phyloP scores from a whole-genome alignment of 2,797 vertebrate genomes.

The Scolopax bukidnonensis region DNA sequence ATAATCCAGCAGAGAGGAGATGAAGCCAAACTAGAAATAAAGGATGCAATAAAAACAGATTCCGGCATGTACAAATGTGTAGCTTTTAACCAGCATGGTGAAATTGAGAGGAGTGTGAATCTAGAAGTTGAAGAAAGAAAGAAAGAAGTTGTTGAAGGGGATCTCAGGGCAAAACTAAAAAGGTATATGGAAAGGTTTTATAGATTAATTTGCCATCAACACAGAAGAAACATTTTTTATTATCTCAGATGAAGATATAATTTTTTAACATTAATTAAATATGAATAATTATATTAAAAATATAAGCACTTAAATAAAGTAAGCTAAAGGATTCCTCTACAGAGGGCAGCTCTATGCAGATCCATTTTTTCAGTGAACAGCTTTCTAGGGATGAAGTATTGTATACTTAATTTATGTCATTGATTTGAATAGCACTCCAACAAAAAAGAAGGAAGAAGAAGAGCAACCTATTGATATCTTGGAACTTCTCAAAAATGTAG shows the following conservation, averaged over 20 bases:
- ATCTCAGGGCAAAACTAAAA: constrained; percentile 94
- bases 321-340: not conserved
- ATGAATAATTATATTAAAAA: not conserved
- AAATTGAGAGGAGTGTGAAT: constrained; percentile 91
- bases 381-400: not conserved
- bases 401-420: not conserved
- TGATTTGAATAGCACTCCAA: constrained; percentile 85
- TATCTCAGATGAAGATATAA: not conserved
- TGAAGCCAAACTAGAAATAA: constrained; percentile 93
- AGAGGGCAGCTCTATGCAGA: not conserved
- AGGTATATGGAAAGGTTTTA: constrained; percentile 82
- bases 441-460: constrained; percentile 91
- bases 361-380: not conserved
- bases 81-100: constrained; percentile 91
- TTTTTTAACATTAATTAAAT: not conserved
- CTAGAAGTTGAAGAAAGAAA: constrained; percentile 92
- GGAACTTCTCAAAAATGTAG: constrained; percentile 96
- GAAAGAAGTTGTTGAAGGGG: constrained; percentile 84
- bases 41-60: constrained; percentile 92
- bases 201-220: not conserved
- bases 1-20: constrained; percentile 90
- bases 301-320: not conserved
- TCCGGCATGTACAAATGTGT: constrained; percentile 95
- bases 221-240: not conserved
- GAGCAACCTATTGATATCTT: constrained; percentile 95